These are phyloP conservation scores for Scolopax bukidnonensis DNA, from an alignment of 2,797 vertebrate species.

Conservation along the genomic window DNA sequence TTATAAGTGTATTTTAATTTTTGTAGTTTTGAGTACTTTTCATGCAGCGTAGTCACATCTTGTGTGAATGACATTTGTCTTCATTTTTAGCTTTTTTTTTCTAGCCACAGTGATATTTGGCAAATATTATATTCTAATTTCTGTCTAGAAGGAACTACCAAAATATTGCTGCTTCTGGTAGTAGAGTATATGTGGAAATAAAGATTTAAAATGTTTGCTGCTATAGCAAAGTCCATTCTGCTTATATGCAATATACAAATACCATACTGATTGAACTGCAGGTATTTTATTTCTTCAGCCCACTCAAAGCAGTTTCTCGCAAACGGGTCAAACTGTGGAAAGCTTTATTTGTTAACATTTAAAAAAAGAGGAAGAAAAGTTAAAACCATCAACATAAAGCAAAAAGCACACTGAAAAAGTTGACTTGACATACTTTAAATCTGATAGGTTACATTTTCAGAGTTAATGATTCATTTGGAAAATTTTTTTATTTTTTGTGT, in stretches of 20 bases:
- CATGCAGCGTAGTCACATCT: not conserved
- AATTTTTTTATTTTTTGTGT: not conserved
- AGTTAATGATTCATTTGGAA: not conserved
- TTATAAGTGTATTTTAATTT: not conserved
- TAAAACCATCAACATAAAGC: not conserved
- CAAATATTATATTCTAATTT: not conserved
- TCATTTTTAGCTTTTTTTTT: not conserved
- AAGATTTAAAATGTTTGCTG: not conserved
- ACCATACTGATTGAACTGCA: not conserved
- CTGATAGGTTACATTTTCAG: not conserved
- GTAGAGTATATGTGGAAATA: not conserved
- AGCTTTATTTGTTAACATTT: not conserved
- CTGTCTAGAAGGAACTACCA: not conserved
- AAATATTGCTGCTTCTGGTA: not conserved
- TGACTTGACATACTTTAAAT: not conserved
- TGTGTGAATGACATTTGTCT: not conserved
- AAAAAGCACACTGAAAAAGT: not conserved
- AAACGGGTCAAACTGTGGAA: not conserved
- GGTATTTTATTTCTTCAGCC: not conserved
- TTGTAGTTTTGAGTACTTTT: not conserved
- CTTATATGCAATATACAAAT: not conserved
- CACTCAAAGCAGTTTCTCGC: not conserved
- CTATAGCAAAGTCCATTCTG: not conserved
- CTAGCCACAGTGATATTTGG: fast-evolving
- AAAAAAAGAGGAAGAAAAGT: fast-evolving